These are phyloP conservation scores for Abscondita cerata DNA, from an alignment of 2,888 invertebrate genomes.

Conservation along the genomic window DNA sequence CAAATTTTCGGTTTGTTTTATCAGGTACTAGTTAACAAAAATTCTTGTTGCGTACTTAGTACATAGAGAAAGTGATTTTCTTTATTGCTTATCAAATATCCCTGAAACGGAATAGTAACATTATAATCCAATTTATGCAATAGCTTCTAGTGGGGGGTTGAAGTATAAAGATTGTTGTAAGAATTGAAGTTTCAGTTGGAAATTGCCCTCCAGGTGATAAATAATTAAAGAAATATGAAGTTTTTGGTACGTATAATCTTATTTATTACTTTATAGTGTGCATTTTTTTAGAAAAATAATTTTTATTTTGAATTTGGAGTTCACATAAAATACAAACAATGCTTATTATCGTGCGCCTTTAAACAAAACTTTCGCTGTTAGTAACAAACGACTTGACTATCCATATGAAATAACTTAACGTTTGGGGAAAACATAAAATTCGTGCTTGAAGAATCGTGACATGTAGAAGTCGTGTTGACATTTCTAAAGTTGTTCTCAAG, in stretches of 20 bases:
- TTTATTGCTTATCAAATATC: conserved; percentile 34
- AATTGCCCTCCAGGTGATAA: conserved; percentile 38
- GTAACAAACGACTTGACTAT: background rate
- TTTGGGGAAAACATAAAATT: background rate
- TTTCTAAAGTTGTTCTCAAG: too few relatives aligned
- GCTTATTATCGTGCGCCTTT: conserved; percentile 8
- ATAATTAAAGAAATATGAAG: conserved; percentile 35
- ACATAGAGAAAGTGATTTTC: conserved; percentile 33
- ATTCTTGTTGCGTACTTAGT: conserved; percentile 24
- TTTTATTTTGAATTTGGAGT: background rate
- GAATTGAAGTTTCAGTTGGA: conserved; percentile 35
- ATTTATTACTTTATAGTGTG: background rate
- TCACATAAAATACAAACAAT: background rate
- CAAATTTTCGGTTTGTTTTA: conserved; percentile 6
- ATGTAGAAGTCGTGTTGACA: background rate
- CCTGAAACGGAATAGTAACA: conserved; percentile 27
- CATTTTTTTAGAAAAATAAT: background rate
- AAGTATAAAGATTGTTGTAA: conserved; percentile 43
- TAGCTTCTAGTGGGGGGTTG: conserved; percentile 39
- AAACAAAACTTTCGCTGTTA: conserved; percentile 25
- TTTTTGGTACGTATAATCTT: conserved; percentile 36
- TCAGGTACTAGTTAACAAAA: conserved; percentile 11
- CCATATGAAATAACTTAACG: conserved; percentile 5
- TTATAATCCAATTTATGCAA: conserved; percentile 23
- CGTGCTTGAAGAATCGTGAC: background rate